These are phyloP conservation scores for Pyrrhosoma nymphula DNA, from an alignment of 2,888 invertebrate genomes.

Conservation along the genomic window DNA sequence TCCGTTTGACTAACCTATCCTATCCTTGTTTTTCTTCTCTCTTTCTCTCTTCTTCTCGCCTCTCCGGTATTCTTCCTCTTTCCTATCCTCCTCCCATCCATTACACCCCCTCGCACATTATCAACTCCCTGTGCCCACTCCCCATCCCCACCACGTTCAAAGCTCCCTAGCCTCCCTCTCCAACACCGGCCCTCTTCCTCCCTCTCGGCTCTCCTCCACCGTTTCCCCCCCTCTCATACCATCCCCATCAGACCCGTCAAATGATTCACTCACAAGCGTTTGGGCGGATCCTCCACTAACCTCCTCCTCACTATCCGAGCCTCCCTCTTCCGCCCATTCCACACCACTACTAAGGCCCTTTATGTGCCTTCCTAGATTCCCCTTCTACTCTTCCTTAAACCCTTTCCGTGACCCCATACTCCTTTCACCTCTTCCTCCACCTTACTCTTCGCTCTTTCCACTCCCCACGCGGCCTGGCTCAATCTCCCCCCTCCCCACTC, in stretches of 20 bases:
- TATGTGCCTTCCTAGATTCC: neutral
- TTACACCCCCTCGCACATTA: neutral
- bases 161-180: neutral
- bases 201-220: neutral
- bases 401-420: neutral
- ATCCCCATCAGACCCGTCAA: slow-evolving; percentile 54
- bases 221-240: neutral
- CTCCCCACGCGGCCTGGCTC: neutral
- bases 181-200: neutral
- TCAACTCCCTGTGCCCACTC: neutral
- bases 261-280: slow-evolving; percentile 66
- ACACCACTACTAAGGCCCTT: slow-evolving; percentile 37
- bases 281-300: slow-evolving; percentile 63
- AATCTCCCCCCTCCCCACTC: neutral
- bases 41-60: neutral
- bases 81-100: neutral
- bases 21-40: neutral
- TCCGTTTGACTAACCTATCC: neutral
- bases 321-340: neutral
- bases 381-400: neutral
- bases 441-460: neutral
- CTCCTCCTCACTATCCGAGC: slow-evolving; percentile 35
- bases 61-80: no score
- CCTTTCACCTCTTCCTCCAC: neutral
- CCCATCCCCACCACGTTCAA: neutral